Evolutionary conservation across 35 echinoderm and acorn worm species (phyloP), one percentile per base, ranked within the genome.

Genomic region (Patiria miniata): DNA sequence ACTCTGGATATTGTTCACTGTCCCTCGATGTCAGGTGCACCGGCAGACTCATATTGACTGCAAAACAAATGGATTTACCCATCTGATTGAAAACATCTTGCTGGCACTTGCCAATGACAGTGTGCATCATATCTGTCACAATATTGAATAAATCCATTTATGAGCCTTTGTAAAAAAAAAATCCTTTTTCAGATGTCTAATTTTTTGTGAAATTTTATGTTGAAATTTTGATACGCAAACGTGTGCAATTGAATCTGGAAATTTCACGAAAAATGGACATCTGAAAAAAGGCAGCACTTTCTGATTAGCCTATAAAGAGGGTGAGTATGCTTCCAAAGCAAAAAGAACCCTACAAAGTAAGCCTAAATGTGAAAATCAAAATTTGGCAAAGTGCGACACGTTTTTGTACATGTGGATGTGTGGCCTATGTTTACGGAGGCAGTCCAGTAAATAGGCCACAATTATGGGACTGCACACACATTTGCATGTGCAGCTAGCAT

Each of bases 21-120:
- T 98, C 95, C 44, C 61, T 86, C 1, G 65, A 89, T 30, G 81
- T 94, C 4, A 98, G 22, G 55, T 98, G 95, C 17, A 90, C 83
- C 28, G 95, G 95, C 52, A 94, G 55, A 78, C 86, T 94, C 95
- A 98, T 98, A 77, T 98, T 98, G 10, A 98, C 95, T 98, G 68
- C 83, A 58, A 86, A 82, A 60, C 17, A 3, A 21, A n/a, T 17
- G 0, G 16, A 14, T 5, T 60, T 60, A 18, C 28, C 57, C 28
- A 60, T 1, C 8, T 5, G 19, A n/a, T 26, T 21, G 19, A 6
- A 60, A 55, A 60, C 28, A n/a, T 60, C 57, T 58, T 0, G 54
- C 22, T n/a, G 15, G 15, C 15, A 57, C 15, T 8, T 0, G 54
- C 22, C 15, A 57, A 14, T 57, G 22, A 57, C 54, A 14, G 1